Evolutionary conservation across 2,797 vertebrate species (phyloP).

Genomic region (Platyrinchus mystaceus): DNA sequence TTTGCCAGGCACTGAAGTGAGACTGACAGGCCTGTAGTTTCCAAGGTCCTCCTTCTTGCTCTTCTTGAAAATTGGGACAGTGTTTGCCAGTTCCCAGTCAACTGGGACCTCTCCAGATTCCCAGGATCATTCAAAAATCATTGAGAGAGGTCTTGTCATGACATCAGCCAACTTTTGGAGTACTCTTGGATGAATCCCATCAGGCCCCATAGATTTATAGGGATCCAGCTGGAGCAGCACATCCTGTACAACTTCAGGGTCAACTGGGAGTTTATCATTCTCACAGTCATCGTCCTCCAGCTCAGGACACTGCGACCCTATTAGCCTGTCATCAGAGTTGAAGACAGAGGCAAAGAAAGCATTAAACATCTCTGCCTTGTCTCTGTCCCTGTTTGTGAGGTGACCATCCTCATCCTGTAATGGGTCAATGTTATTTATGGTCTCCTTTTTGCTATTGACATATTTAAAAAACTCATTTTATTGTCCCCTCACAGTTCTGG

Average conservation of each 20-base stretch:
- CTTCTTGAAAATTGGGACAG: too few relatives aligned
- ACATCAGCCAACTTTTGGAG: not conserved
- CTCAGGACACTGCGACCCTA: not conserved
- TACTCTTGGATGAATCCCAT: not conserved
- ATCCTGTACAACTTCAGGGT: not conserved
- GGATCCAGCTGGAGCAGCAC: not conserved
- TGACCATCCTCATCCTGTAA: not conserved
- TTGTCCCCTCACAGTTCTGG: not conserved
- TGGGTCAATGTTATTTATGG: not conserved
- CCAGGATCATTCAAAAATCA: not conserved
- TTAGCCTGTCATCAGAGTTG: not conserved
- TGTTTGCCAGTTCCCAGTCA: too few relatives aligned
- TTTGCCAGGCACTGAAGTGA: not conserved
- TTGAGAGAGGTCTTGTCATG: not conserved
- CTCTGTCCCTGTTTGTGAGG: not conserved
- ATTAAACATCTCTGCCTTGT: not conserved
- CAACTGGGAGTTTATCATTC: not conserved
- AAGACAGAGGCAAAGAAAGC: not conserved
- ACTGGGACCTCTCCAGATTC: not conserved
- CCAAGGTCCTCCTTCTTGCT: too few relatives aligned
- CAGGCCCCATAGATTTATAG: not conserved
- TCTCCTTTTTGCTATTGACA: not conserved
- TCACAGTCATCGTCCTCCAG: not conserved
- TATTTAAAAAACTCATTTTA: not conserved
- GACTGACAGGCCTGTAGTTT: too few relatives aligned